Evolutionary conservation across 2,797 vertebrate genomes (phyloP).

Genomic region (Florisuga fusca): DNA sequence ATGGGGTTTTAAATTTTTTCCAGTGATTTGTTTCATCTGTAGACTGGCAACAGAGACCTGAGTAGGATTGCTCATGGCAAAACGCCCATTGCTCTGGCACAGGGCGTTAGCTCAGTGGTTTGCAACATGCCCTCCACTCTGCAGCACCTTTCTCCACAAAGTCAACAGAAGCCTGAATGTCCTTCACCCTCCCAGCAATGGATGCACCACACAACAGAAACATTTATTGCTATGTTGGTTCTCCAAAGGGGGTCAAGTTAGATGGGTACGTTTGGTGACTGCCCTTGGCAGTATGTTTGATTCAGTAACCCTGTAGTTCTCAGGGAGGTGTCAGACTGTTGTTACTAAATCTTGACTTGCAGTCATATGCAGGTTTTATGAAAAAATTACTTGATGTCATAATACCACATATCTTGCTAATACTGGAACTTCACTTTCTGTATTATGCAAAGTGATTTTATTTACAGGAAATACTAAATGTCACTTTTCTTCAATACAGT

Average conservation of each 20-base stretch:
- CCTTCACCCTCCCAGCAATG: neutral
- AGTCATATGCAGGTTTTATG: neutral
- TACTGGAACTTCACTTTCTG: neutral
- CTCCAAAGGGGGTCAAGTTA: rapidly evolving
- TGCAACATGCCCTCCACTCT: neutral
- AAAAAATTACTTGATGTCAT: neutral
- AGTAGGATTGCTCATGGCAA: neutral
- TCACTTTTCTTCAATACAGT: slow-evolving; percentile 4
- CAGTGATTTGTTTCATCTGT: neutral
- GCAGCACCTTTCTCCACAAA: neutral
- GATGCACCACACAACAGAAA: neutral
- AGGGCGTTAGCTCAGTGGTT: neutral
- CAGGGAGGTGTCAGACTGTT: neutral
- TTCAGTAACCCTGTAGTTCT: neutral
- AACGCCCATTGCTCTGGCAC: neutral
- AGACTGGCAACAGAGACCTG: neutral
- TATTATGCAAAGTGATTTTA: neutral
- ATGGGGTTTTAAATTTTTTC: neutral
- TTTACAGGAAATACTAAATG: slow-evolving; percentile 13
- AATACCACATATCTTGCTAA: neutral
- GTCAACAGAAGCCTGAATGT: neutral
- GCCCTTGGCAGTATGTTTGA: neutral
- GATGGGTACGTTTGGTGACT: neutral
- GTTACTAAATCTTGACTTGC: neutral
- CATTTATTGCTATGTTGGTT: neutral